Evolutionary conservation across 2,113 vertebrate species (phyloP).

Genomic region (Dasyurus viverrinus): DNA sequence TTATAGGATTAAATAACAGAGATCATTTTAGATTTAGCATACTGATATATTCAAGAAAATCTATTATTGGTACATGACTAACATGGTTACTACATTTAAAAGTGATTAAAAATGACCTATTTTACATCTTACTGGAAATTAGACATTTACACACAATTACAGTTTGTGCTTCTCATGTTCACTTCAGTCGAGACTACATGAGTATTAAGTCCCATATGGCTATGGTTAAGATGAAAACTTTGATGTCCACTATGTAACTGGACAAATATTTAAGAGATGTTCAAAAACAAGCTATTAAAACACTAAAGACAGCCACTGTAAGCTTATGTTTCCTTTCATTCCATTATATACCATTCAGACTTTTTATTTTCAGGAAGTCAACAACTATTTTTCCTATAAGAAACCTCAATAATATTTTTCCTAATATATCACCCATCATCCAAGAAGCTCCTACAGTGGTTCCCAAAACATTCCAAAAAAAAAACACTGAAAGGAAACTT

Average conservation of each 20-base stretch:
- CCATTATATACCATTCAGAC: constrained; percentile 2
- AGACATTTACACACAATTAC: background rate
- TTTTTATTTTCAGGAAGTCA: constrained; percentile 49
- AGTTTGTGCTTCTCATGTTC: no score
- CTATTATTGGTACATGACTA: background rate
- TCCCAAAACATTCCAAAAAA: background rate
- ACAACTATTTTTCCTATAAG: background rate
- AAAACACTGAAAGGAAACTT: background rate
- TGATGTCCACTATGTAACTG: background rate
- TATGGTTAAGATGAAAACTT: background rate
- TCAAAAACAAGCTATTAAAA: background rate
- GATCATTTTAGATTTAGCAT: fast-evolving
- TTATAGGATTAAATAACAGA: background rate
- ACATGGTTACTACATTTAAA: background rate
- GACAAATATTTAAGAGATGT: constrained; percentile 16
- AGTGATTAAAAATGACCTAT: background rate
- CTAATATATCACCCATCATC: background rate
- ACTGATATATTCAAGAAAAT: fast-evolving
- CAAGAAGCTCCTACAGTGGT: background rate
- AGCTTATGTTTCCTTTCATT: background rate
- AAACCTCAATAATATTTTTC: constrained; percentile 31
- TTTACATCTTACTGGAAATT: background rate
- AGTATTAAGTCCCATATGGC: background rate
- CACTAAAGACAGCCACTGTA: background rate
- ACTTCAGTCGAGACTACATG: background rate